Base-by-base conservation (phyloP, 92 coral and sea anemone species). In the Chrysogorgia sp. region DNA sequence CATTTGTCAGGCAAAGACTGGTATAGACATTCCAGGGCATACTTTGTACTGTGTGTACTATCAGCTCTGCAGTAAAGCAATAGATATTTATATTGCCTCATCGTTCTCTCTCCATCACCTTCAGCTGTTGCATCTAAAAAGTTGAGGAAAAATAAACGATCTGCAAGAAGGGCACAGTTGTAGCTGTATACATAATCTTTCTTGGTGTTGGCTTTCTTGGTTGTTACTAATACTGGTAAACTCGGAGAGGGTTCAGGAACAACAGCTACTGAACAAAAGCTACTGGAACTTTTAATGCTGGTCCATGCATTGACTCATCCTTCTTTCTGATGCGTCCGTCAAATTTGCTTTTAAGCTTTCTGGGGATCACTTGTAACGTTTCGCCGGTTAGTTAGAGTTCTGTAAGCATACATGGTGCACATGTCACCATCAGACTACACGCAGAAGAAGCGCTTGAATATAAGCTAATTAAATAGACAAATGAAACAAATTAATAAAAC, bases 291-390 rank as follows among this genome's bases (percentile, higher is more conserved):
- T 37, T 5, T 37, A 4, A 0, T 1, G 74, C 30, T 67, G 56
- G 56, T 14, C 40, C 15, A 67, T 34, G 74, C 12, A 26, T 40
- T 15, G 40, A 0, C 10, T 67, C 55, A 19, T 67, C 55, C 74
- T 23, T 67, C 22, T 8, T 67, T 21, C 56, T 1, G 14, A 2
- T 33, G 2, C 40, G 35, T 8, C 74, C 74, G 40, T 67, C 29
- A 15, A 35, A 35, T 22, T 67, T 67, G 31, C 25, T 31, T 0
- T 43, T 65, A 64, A 57, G 77, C 77, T 9, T 58, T 34, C 55
- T 76, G 87, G 13, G 87, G 87, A 58, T 83, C 87, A 9, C 65
- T 75, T 15, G 64, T 55, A 6, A 83, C 83, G 76, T 83, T 83
- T 4, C 83, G 67, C 23, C 87, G 25, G 28, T 83, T 76, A 25